A percentile compares a stretch with the other conserved stretches of the same genome.
phyloP scores from a whole-genome alignment of 1,140 invertebrate species.

The Bradynema listronoti region DNA sequence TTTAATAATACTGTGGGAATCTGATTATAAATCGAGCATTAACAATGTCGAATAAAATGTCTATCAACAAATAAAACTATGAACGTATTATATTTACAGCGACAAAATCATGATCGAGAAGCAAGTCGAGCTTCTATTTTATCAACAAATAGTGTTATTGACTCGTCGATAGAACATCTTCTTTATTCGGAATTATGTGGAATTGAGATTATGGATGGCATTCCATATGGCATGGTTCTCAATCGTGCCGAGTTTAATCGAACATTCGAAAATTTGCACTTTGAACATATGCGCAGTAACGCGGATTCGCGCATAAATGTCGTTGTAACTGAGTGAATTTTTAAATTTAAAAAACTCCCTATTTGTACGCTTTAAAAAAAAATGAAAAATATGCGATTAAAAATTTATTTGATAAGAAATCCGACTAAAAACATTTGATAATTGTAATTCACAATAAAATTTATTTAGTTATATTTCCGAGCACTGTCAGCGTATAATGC shows the following conservation, averaged over 20 bases:
- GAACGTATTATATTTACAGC: not conserved
- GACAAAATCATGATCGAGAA: not conserved
- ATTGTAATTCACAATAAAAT: too few species aligned
- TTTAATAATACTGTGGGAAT: too few species aligned
- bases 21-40: not conserved
- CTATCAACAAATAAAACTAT: not conserved
- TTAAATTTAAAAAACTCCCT: too few species aligned
- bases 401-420: too few species aligned
- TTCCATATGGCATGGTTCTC: constrained; percentile 15
- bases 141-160: not conserved
- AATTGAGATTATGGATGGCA: constrained; percentile 29
- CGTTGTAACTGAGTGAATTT: constrained; percentile 24
- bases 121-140: not conserved
- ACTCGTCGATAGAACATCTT: constrained; percentile 25
- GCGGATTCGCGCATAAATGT: constrained; percentile 31
- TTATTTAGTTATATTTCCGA: constrained; percentile 24
- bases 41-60: constrained; percentile 22
- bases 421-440: too few species aligned
- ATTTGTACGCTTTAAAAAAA: too few species aligned
- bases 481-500: constrained; percentile 30
- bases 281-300: constrained; percentile 31
- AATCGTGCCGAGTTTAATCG: constrained; percentile 21
- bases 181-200: constrained; percentile 30
- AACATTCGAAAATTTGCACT: constrained; percentile 32
- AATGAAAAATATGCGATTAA: too few species aligned